Evolutionary conservation across 2,888 invertebrate genomes (phyloP).

Genomic region (Megaustenia siamemsis): DNA sequence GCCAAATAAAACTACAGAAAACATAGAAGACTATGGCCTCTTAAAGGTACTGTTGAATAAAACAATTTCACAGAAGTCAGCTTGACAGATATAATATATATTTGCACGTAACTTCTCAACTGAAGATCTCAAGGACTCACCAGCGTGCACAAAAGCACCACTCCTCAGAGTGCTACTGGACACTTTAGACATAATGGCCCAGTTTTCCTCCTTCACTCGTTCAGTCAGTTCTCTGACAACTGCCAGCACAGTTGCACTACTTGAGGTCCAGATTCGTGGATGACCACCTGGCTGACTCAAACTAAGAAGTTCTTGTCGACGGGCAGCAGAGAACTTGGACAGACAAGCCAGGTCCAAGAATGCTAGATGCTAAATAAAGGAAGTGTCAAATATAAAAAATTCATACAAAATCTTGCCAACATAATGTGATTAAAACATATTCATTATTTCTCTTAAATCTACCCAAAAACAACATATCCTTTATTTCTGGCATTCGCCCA

Average conservation of each 20-base stretch:
- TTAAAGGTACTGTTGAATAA: too few relatives aligned
- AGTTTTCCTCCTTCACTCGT: constrained; percentile 70
- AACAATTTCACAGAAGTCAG: too few relatives aligned
- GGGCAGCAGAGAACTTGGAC: constrained; percentile 83
- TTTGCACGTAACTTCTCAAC: too few relatives aligned
- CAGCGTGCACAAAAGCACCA: not conserved
- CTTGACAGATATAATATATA: too few relatives aligned
- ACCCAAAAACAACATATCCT: too few relatives aligned
- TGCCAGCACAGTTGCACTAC: constrained; percentile 84
- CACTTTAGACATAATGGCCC: constrained; percentile 68
- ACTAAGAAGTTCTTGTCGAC: constrained; percentile 85
- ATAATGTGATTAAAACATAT: too few relatives aligned
- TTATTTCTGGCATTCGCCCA: too few relatives aligned
- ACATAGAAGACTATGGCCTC: too few relatives aligned
- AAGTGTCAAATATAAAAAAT: too few relatives aligned
- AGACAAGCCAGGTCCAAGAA: constrained; percentile 87
- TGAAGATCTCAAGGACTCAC: not conserved
- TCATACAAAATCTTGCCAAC: too few relatives aligned
- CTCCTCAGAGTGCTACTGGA: constrained; percentile 9
- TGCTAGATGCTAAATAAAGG: constrained; percentile 85
- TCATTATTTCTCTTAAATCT: too few relatives aligned
- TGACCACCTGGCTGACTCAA: constrained; percentile 84
- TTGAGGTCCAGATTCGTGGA: constrained; percentile 91
- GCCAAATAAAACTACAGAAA: too few relatives aligned
- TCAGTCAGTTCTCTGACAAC: constrained; percentile 85